Evolutionary conservation across 2,797 vertebrate species (phyloP).

Genomic region (Acipenser transmontanus): DNA sequence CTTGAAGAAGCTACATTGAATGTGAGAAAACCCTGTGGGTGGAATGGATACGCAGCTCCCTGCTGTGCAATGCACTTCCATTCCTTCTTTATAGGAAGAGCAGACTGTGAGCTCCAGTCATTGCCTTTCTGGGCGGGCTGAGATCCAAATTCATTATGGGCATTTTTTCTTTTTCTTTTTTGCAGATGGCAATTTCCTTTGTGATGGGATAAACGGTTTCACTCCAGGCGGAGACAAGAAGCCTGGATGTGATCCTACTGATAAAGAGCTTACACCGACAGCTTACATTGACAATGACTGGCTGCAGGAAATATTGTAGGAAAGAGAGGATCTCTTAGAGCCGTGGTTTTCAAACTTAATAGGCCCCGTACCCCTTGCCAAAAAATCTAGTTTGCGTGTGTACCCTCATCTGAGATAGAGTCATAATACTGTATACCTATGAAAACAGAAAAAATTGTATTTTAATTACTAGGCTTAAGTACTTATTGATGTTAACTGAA

Average conservation of each 20-base stretch:
- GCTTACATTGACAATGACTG: too few species aligned
- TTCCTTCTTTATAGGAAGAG: slow-evolving; percentile 12
- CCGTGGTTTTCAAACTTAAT: too few species aligned
- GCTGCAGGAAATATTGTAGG: too few species aligned
- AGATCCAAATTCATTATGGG: slow-evolving; percentile 3
- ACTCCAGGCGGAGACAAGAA: slow-evolving; percentile 14
- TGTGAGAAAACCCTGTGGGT: slow-evolving; percentile 11
- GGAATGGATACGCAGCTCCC: slow-evolving; percentile 3
- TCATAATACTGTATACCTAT: too few species aligned
- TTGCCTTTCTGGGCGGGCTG: slow-evolving; percentile 2
- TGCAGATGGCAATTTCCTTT: slow-evolving; percentile 6
- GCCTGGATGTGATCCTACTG: background rate
- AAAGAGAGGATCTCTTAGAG: too few species aligned
- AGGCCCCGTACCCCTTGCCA: too few species aligned
- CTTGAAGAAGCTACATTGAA: slow-evolving; percentile 8
- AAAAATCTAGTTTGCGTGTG: too few species aligned
- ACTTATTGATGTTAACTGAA: too few species aligned
- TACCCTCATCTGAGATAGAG: too few species aligned
- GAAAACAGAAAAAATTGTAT: too few species aligned
- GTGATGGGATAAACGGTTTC: slow-evolving; percentile 3
- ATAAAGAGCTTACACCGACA: slow-evolving; percentile 6
- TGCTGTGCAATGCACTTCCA: background rate
- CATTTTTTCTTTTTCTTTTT: slow-evolving; percentile 3
- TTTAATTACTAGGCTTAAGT: too few species aligned
- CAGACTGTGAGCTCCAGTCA: background rate